These are phyloP conservation scores for Piezodorus guildinii DNA, from an alignment of 1,140 invertebrate genomes.

Conservation along the genomic window DNA sequence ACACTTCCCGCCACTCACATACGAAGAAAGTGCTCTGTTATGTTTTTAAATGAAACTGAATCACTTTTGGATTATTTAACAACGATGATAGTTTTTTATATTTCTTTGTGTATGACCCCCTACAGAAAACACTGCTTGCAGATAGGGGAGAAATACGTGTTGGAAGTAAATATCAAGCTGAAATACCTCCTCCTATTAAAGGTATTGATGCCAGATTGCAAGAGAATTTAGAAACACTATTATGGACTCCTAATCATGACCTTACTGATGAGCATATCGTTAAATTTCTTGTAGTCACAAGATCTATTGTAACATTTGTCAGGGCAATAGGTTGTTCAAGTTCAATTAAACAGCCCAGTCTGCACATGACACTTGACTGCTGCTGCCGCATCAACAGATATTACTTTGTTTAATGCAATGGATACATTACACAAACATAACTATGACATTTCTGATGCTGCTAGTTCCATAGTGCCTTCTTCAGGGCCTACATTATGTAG, in stretches of 20 bases:
- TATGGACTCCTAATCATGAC: constrained; percentile 85
- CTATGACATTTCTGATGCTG: constrained; percentile 84
- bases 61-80: constrained; percentile 85
- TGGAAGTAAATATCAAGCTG: constrained; percentile 92
- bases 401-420: constrained; percentile 88
- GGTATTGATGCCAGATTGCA: constrained; percentile 60
- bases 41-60: constrained; percentile 96
- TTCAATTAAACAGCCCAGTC: neutral
- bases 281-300: constrained; percentile 94
- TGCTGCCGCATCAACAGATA: neutral
- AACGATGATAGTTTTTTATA: constrained; percentile 99
- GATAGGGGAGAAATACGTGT: constrained; percentile 95
- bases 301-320: constrained; percentile 31
- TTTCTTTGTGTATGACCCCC: constrained; percentile 97
- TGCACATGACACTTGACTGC: constrained; percentile 5
- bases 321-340: neutral
- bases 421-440: constrained; percentile 86
- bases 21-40: constrained; percentile 96
- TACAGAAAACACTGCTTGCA: constrained; percentile 94
- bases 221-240: constrained; percentile 76
- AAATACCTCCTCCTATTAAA: constrained; percentile 60
- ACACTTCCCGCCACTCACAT: constrained; percentile 97
- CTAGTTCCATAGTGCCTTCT: constrained; percentile 86
- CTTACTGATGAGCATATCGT: constrained; percentile 93
- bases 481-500: constrained; percentile 66